Base-by-base conservation (phyloP, 1,140 invertebrate genomes). In the Lordiphosa collinella region DNA sequence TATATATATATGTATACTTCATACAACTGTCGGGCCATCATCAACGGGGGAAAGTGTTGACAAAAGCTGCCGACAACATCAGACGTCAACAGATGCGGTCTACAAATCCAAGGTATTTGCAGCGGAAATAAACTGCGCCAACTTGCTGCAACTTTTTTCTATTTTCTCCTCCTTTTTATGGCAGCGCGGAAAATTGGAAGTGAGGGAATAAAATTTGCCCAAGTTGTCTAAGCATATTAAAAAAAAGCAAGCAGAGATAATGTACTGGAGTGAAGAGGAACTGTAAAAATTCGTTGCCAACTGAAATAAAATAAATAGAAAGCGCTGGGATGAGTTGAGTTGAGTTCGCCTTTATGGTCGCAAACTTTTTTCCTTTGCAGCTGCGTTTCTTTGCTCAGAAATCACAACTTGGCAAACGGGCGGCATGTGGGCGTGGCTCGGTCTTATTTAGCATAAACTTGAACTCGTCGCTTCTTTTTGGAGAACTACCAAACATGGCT, bases 211-310 rank as follows among this genome's bases (percentile, higher is more conserved):
- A 71, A 69, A 72, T 67, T 68, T 68, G 55, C 55, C 54, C 66
- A 84, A 82, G 76, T 82, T 84, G 76, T 69, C 72, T 58, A 80
- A 82, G 76, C 78, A 82, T 76, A 84, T 82, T 82, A 76, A 84
- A 84, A 78, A 53, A 44, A 29, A 31, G 22, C n/a, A 31, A 57
- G 35, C 3, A 32, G 18, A 35, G 43, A 35, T 43, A 53, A 67
- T 69, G 62, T 55, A 58, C 58, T 57, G 44, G 22, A 63, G 37
- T 62, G 44, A 55, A 56, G 50, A 59, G 58, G 40, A 71, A 63
- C 76, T 76, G 72, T 84, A 76, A 64, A 84, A 80, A 76, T 80
- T 82, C 68, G 54, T 58, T 57, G 50, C 65, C 60, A 82, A 58
- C 48, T 61, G 67, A 82, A 80, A 84, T 76, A 76, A 76, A 76